Evolutionary conservation across 1,140 invertebrate species (phyloP).

Genomic region (Camponotus vicinus): DNA sequence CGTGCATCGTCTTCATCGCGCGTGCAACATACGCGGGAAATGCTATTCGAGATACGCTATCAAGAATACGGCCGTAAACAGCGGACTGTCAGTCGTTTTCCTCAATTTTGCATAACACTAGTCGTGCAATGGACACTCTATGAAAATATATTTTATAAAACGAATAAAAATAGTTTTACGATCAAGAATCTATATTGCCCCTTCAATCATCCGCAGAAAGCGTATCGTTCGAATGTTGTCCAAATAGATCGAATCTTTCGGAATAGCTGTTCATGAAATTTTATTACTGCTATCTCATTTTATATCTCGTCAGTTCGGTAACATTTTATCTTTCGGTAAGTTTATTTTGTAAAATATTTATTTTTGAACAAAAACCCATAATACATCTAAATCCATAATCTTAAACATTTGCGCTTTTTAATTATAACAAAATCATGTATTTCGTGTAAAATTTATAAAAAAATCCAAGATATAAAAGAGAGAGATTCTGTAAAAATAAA

Average conservation of each 20-base stretch:
- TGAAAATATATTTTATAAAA: slow-evolving; percentile 27
- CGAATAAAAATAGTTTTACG: slow-evolving; percentile 18
- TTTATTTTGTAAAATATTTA: neutral
- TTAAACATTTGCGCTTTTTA: neutral
- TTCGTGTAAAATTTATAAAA: neutral
- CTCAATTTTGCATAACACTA: slow-evolving; percentile 21
- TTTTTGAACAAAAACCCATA: neutral
- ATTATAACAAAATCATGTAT: slow-evolving; percentile 2
- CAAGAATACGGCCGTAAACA: slow-evolving; percentile 40
- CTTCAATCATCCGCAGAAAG: neutral
- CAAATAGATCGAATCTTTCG: slow-evolving; percentile 2
- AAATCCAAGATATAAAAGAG: neutral
- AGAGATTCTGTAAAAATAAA: neutral
- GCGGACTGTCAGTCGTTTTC: slow-evolving; percentile 35
- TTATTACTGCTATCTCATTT: neutral
- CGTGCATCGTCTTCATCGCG: slow-evolving; percentile 48
- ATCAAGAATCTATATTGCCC: neutral
- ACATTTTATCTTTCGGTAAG: slow-evolving; percentile 18
- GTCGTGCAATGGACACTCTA: neutral
- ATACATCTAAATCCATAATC: too few relatives aligned
- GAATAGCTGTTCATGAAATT: neutral
- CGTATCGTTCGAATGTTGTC: neutral
- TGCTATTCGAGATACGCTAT: slow-evolving; percentile 40
- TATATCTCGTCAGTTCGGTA: neutral
- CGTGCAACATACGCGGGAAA: slow-evolving; percentile 25